These are phyloP conservation scores for Phrynosoma platyrhinos DNA, from an alignment of 2,113 vertebrate species.

Conservation along the genomic window DNA sequence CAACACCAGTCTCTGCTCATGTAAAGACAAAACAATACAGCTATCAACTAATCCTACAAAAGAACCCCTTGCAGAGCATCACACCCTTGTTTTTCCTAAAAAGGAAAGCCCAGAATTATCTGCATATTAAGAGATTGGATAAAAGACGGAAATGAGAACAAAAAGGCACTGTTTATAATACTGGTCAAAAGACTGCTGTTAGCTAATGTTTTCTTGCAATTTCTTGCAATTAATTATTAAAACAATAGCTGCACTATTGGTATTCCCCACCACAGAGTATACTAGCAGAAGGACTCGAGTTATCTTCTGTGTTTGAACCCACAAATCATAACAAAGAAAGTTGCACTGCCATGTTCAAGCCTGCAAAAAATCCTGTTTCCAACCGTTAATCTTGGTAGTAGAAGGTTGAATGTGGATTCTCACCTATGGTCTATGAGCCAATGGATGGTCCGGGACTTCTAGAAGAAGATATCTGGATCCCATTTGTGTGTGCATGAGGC, in stretches of 20 bases:
- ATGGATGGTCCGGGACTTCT: conserved; percentile 29
- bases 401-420: conserved; percentile 3
- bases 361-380: background rate
- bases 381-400: background rate
- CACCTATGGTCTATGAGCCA: background rate
- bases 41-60: background rate
- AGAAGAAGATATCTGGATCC: conserved; percentile 35
- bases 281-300: background rate
- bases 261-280: background rate
- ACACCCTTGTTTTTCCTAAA: background rate
- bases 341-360: background rate
- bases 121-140: background rate
- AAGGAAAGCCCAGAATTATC: background rate
- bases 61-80: background rate
- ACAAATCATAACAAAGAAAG: background rate
- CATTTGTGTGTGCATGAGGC: rapidly evolving
- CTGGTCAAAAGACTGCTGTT: background rate
- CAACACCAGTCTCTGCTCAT: background rate
- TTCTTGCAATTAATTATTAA: background rate
- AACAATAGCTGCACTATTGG: background rate
- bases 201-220: background rate
- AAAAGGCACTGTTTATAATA: background rate
- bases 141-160: background rate
- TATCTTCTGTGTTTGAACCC: background rate
- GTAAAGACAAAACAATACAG: background rate